Base-by-base conservation (phyloP, 2,888 invertebrate genomes). In the Abrostola tripartita region DNA sequence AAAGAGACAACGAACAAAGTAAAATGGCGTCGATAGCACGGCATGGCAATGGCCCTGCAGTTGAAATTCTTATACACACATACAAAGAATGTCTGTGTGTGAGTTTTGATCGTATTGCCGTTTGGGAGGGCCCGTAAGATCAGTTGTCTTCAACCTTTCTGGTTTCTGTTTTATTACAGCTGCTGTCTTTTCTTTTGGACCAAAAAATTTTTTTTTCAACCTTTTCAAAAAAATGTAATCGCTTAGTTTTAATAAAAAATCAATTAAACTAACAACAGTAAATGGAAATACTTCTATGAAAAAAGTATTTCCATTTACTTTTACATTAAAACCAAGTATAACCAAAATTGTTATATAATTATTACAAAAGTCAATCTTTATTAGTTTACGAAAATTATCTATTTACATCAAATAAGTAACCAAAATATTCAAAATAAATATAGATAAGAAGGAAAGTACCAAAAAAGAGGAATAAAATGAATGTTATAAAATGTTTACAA, bases 21-120 rank as follows among this genome's bases (percentile, higher is more conserved):
- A 93, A 92, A 85, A 93, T 93, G 93, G 93, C 93, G 92, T 84
- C 87, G 85, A 81, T 85, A 81, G 84, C 83, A 82, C 84, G 84
- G 85, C 85, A 85, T 76, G 82, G 84, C 83, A 83, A 78, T 82
- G 82, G 84, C 83, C 79, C 82, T 88, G 85, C 82, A 83, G 82
- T 84, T 85, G 84, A 90, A 89, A 88, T 89, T 89, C 88, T 88
- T 79, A 76, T 76, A 81, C 91, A 92, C 90, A 90, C 92, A 88
- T 81, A 70, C 80, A 83, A 77, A 85, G 55, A 74, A 60, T 83
- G 62, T 76, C 38, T 7, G 55, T 84, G 88, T 92, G 88, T 89
- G 87, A 70, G 87, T 88, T 79, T 78, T 79, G 82, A 84, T 89
- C 78, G 76, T 84, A 83, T 81, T 79, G 78, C 58, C 71, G 78